Evolutionary conservation across 2,888 invertebrate genomes (phyloP).

Genomic region (Thecophora atra): DNA sequence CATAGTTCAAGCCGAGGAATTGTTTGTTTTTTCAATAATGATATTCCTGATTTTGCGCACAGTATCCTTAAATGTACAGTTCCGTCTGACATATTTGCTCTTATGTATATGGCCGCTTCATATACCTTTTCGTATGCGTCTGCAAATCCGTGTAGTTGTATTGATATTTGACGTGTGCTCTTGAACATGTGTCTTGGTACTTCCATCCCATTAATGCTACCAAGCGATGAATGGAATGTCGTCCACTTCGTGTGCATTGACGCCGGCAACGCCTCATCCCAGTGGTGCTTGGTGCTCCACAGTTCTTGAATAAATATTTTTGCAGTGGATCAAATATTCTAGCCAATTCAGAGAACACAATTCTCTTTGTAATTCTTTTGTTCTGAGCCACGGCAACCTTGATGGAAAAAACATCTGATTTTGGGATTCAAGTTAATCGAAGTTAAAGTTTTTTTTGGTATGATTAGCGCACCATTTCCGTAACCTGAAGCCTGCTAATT

Average conservation of each 20-base stretch:
- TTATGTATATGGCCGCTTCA: no score
- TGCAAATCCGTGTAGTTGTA: conserved; percentile 2
- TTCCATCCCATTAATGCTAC: no score
- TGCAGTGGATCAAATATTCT: background rate
- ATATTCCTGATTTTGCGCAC: conserved; percentile 13
- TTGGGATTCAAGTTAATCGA: background rate
- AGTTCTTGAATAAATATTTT: background rate
- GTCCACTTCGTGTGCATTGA: no score
- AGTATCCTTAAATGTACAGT: conserved; percentile 1
- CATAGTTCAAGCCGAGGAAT: background rate
- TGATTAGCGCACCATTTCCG: no score
- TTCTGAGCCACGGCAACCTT: background rate
- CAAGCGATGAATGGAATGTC: no score
- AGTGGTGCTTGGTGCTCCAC: background rate
- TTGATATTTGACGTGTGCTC: background rate
- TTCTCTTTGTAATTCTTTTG: background rate
- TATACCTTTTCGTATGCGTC: no score
- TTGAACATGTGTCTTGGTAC: no score
- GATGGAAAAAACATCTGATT: no score
- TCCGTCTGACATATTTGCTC: no score
- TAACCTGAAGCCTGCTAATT: no score
- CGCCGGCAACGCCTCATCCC: no score
- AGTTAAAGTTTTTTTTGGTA: background rate
- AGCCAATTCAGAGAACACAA: no score
- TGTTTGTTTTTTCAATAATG: conserved; percentile 1